These are phyloP conservation scores for Macropodus opercularis DNA, from an alignment of 2,797 vertebrate genomes.

Conservation along the genomic window DNA sequence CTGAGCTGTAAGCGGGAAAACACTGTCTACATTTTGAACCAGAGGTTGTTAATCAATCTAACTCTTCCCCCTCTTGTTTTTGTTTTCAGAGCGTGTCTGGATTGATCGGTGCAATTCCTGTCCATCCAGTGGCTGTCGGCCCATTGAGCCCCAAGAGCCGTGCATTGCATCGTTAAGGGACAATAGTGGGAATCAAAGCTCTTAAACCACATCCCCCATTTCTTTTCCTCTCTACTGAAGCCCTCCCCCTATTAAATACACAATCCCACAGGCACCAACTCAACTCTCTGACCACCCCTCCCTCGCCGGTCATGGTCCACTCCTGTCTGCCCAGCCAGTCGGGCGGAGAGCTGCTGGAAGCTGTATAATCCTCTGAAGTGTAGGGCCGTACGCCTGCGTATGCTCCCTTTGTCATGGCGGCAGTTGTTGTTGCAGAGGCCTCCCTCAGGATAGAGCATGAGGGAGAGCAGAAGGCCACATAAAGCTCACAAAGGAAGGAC, in stretches of 20 bases:
- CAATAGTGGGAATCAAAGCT: constrained; percentile 53
- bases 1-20: constrained; percentile 34
- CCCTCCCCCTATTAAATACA: constrained; percentile 29
- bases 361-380: constrained; percentile 62
- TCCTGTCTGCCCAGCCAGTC: constrained; percentile 46
- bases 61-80: constrained; percentile 29
- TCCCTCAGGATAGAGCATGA: constrained; percentile 61
- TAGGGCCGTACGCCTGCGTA: constrained; percentile 46
- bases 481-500: constrained; percentile 53
- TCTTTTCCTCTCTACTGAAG: constrained; percentile 21
- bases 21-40: constrained; percentile 42
- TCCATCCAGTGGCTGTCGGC: constrained; percentile 29
- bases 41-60: constrained; percentile 23
- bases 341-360: constrained; percentile 39
- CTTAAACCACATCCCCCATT: constrained; percentile 37
- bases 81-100: constrained; percentile 65
- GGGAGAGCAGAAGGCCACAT: constrained; percentile 60
- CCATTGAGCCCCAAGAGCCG: constrained; percentile 27
- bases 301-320: constrained; percentile 50
- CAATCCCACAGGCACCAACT: constrained; percentile 23
- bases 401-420: constrained; percentile 59
- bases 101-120: constrained; percentile 34
- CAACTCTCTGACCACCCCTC: constrained; percentile 48
- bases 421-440: constrained; percentile 60
- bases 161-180: constrained; percentile 47